These are phyloP conservation scores for Thymelicus acteon DNA, from an alignment of 2,888 invertebrate species.

Conservation along the genomic window DNA sequence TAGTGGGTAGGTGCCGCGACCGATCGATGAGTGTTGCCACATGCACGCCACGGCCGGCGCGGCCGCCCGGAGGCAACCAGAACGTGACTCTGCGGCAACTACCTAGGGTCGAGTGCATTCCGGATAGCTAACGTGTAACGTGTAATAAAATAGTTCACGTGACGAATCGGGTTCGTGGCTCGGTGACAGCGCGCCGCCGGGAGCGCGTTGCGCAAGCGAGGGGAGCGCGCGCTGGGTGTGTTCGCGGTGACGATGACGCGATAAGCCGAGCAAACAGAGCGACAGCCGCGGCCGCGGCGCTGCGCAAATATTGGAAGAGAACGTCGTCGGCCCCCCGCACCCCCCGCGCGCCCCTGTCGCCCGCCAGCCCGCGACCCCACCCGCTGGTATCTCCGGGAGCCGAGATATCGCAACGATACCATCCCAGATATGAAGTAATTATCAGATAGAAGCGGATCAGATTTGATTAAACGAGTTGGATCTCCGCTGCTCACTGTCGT, in stretches of 20 bases:
- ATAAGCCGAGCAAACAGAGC: conserved; percentile 68
- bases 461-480: conserved; percentile 77
- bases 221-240: conserved; percentile 55
- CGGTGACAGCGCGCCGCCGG: background rate
- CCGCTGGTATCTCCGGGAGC: conserved; percentile 53
- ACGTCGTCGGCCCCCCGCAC: conserved; percentile 49
- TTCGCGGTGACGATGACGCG: conserved; percentile 63
- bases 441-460: conserved; percentile 77
- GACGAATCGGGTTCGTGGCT: conserved; percentile 6
- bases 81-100: conserved; percentile 36
- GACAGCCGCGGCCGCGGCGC: conserved; percentile 60
- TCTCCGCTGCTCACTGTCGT: conserved; percentile 65
- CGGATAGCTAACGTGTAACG: conserved; percentile 7
- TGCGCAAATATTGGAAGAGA: conserved; percentile 71
- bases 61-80: no score
- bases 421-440: conserved; percentile 77
- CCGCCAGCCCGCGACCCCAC: conserved; percentile 33
- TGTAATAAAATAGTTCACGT: background rate
- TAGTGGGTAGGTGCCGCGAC: background rate
- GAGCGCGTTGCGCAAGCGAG: conserved; percentile 38
- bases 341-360: conserved; percentile 8
- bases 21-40: background rate
- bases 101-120: conserved; percentile 30
- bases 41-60: no score
- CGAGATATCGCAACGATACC: conserved; percentile 68